phyloP scores from a whole-genome alignment of 2,113 vertebrate genomes.

The Bubalus kerabau region DNA sequence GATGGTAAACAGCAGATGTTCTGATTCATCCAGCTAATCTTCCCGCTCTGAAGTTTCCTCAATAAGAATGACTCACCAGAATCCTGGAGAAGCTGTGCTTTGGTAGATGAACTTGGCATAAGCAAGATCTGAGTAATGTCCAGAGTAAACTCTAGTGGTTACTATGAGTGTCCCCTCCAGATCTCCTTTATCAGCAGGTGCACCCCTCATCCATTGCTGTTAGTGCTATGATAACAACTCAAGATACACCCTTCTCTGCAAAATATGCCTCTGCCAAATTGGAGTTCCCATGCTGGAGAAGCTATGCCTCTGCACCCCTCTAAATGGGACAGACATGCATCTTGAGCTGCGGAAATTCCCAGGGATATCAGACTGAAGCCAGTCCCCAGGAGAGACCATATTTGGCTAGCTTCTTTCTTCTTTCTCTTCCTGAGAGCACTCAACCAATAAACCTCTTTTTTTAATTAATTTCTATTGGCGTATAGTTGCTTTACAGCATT shows the following conservation, averaged over 20 bases:
- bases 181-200: neutral
- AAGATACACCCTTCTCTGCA: neutral
- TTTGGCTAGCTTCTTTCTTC: neutral
- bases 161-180: neutral
- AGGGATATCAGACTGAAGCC: neutral
- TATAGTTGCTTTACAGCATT: neutral
- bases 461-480: neutral
- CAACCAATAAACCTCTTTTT: neutral
- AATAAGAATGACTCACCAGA: neutral
- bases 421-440: neutral
- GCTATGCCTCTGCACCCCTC: accelerated
- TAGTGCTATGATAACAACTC: neutral
- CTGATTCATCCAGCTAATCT: neutral
- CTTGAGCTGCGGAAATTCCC: neutral
- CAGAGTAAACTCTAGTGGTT: neutral
- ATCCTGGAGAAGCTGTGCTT: neutral
- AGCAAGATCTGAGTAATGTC: neutral
- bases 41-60: neutral
- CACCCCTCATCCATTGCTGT: neutral
- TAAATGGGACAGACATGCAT: neutral
- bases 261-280: neutral
- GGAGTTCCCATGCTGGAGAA: neutral
- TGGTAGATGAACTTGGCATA: neutral
- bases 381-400: neutral
- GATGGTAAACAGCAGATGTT: neutral